phyloP scores from a whole-genome alignment of 1,140 invertebrate genomes.

The Drosophila carrolli region DNA sequence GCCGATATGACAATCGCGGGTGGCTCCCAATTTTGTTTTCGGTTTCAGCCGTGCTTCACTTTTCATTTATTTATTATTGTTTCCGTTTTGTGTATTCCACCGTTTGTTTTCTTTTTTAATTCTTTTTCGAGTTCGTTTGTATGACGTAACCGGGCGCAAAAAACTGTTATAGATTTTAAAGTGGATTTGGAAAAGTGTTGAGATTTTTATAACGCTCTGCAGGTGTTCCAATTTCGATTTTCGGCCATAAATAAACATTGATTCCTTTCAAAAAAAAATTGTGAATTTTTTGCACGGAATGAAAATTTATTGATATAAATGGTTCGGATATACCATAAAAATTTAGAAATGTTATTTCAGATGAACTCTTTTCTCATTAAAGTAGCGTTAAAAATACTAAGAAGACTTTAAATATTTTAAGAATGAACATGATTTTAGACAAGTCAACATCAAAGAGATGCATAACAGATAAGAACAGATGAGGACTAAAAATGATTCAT shows the following conservation, averaged over 20 bases:
- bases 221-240: constrained; percentile 46
- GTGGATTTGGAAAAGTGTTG: constrained; percentile 49
- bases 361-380: constrained; percentile 10
- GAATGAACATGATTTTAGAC: not conserved
- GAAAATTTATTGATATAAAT: constrained; percentile 28
- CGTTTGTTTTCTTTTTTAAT: constrained; percentile 25
- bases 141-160: constrained; percentile 55
- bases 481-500: constrained; percentile 1
- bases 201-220: constrained; percentile 57
- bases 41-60: constrained; percentile 25
- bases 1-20: constrained; percentile 8
- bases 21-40: constrained; percentile 50
- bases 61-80: constrained; percentile 12
- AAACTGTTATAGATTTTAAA: constrained; percentile 50
- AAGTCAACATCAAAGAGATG: constrained; percentile 2
- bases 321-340: constrained; percentile 16
- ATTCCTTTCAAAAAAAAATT: constrained; percentile 4
- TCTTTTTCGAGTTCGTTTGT: constrained; percentile 23
- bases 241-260: constrained; percentile 30
- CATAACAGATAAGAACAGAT: not conserved
- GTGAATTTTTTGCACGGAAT: constrained; percentile 16
- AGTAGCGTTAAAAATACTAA: not conserved
- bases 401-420: not conserved
- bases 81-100: constrained; percentile 25
- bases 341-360: constrained; percentile 18